A percentile compares a stretch with the other conserved stretches of the same genome.
Conservation (phyloP, 2,113 vertebrate genomes). For the Protobothrops mucrosquamatus region DNA sequence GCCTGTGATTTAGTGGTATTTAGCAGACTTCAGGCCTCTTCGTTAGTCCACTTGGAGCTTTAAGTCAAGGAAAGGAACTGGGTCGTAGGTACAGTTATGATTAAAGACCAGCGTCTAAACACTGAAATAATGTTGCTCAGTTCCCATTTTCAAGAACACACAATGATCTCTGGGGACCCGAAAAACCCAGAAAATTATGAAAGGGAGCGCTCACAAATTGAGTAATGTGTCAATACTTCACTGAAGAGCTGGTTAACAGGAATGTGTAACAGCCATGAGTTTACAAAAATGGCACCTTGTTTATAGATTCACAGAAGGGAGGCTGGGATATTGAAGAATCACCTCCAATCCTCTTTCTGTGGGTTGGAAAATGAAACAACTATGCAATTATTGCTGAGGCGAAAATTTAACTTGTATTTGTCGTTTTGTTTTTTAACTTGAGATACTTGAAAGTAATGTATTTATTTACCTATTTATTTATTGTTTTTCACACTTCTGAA, state of each 20-base stretch:
- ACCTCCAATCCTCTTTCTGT: neutral
- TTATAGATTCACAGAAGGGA: neutral
- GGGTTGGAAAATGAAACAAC: neutral
- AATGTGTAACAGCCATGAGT: neutral
- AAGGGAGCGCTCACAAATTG: neutral
- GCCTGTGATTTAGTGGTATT: neutral
- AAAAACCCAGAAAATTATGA: neutral
- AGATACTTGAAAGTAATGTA: neutral
- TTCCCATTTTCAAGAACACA: neutral
- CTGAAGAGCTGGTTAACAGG: neutral
- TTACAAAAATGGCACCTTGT: neutral
- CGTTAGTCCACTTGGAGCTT: neutral
- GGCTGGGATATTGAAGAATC: neutral
- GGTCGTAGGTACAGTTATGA: conserved; percentile 32
- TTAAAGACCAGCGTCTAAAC: conserved; percentile 47
- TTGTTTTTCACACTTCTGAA: too few relatives aligned
- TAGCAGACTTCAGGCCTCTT: neutral
- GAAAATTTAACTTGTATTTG: neutral
- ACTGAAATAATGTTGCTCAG: conserved; percentile 16
- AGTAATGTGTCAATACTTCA: neutral
- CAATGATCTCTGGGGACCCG: neutral
- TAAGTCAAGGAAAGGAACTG: neutral
- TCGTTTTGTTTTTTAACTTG: neutral
- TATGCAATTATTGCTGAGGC: neutral
- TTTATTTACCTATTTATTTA: too few relatives aligned